Evolutionary conservation across 2,888 invertebrate genomes (phyloP), one percentile per base, ranked within the genome.

Genomic region (Melieria crassipennis): DNA sequence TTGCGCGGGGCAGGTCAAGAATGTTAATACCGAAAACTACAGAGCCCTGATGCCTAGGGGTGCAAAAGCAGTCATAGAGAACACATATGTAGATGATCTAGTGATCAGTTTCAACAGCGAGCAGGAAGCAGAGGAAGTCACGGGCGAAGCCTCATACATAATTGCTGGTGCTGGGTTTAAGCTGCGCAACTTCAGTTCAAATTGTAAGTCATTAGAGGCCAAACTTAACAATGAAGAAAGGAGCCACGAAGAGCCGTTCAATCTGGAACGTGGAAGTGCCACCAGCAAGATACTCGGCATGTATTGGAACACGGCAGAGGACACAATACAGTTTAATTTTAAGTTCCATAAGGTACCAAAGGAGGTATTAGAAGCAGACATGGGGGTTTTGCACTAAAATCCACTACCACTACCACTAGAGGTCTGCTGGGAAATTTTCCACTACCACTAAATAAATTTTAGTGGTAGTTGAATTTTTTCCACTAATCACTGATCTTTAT

Each of bases 1-100:
- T 68, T 78, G 75, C n/a, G 83, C 81, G 0, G 73, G 78, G 47
- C 76, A 79, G 55, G 72, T 82, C 4, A 82, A 81, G 70, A 79
- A 82, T 56, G 50, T 70, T 4, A 83, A 81, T 45, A 79, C 79
- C 0, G n/a, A 42, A 5, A 60, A 71, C n/a, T 76, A 72, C 55
- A 56, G 7, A 43, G 7, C 10, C 30, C 4, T 30, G 48, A 65
- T 73, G 72, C 68, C 78, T 73, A 46, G 60, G 65, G 73, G 76
- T 76, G n/a, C 68, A 47, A 9, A 50, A 55, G 47, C 75, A 66
- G n/a, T 77, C 75, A 65, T 65, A 69, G 56, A 65, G 65, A 45
- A 78, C 71, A 55, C 73, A 46, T 72, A 75, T 11, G 73, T 73
- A 1, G 78, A 78, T 13, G 75, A 75, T 43, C 65, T 76, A 2